Evolutionary conservation across 2,797 vertebrate genomes (phyloP).

Genomic region (Glyptemys insculpta): DNA sequence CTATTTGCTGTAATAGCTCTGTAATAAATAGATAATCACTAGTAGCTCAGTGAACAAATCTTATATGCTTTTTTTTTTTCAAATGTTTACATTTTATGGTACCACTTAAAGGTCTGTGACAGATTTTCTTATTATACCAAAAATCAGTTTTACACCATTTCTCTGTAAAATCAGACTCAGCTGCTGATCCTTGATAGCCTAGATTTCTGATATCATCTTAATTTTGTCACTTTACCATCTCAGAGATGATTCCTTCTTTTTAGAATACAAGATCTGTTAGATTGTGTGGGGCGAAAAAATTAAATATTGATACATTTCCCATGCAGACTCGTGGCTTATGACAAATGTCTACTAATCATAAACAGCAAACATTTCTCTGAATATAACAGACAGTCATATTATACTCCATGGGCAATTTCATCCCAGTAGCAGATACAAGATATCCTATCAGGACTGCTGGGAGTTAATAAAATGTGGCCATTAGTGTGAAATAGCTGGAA

Average conservation of each 20-base stretch:
- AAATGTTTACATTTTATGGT: not conserved
- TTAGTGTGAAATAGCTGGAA: constrained; percentile 56
- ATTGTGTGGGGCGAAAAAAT: constrained; percentile 13
- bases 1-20: not conserved
- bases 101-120: not conserved
- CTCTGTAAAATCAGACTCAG: not conserved
- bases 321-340: not conserved
- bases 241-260: not conserved
- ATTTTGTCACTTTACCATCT: not conserved
- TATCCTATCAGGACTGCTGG: constrained; percentile 29
- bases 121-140: not conserved
- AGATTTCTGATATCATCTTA: not conserved
- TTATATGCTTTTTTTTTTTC: not conserved
- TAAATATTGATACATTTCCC: not conserved
- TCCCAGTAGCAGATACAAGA: constrained; percentile 27
- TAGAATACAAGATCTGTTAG: not conserved
- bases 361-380: constrained; percentile 30
- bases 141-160: not conserved
- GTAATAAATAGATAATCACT: not conserved
- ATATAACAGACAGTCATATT: not conserved
- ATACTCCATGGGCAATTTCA: constrained; percentile 26
- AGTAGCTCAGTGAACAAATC: not conserved
- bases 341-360: constrained; percentile 23
- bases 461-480: constrained; percentile 52
- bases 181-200: not conserved